Percentiles rank a stretch among this genome's conserved stretches.
These are phyloP conservation scores for Anastatus disparis DNA, from an alignment of 1,140 invertebrate species.

Conservation along the genomic window DNA sequence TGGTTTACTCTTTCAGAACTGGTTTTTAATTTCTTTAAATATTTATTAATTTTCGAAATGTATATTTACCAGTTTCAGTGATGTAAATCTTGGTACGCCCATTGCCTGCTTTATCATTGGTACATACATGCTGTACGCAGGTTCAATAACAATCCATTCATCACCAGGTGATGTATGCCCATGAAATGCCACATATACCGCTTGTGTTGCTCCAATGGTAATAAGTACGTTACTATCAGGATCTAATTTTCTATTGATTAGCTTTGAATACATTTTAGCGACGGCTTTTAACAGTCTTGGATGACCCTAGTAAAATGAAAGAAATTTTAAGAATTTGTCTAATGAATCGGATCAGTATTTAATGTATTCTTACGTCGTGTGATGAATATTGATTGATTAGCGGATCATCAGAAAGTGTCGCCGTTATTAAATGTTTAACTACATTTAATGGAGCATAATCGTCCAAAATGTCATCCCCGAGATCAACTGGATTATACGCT, in stretches of 20 bases:
- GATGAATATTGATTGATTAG: too few species aligned
- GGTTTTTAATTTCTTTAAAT: too few species aligned
- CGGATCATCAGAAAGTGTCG: too few species aligned
- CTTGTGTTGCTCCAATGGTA: conserved; percentile 86
- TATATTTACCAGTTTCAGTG: conserved; percentile 85
- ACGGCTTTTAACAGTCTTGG: neutral
- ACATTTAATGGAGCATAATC: too few species aligned
- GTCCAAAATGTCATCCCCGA: too few species aligned
- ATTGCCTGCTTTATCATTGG: conserved; percentile 87
- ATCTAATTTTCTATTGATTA: conserved; percentile 6
- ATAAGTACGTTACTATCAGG: neutral
- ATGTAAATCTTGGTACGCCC: conserved; percentile 87
- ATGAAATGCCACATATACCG: conserved; percentile 83
- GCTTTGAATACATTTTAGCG: neutral
- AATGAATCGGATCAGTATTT: too few species aligned
- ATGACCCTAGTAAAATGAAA: conserved; percentile 23
- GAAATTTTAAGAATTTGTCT: too few species aligned
- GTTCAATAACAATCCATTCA: conserved; percentile 97
- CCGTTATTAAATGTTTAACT: too few species aligned
- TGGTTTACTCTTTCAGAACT: too few species aligned
- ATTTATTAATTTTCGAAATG: too few species aligned
- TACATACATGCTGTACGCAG: conserved; percentile 97
- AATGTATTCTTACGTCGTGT: too few species aligned
- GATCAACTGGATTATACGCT: too few species aligned
- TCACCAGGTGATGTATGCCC: conserved; percentile 86